Evolutionary conservation across 2,113 vertebrate genomes (phyloP), one percentile per base, ranked within the genome.

Genomic region (Hippoglossus stenolepis): DNA sequence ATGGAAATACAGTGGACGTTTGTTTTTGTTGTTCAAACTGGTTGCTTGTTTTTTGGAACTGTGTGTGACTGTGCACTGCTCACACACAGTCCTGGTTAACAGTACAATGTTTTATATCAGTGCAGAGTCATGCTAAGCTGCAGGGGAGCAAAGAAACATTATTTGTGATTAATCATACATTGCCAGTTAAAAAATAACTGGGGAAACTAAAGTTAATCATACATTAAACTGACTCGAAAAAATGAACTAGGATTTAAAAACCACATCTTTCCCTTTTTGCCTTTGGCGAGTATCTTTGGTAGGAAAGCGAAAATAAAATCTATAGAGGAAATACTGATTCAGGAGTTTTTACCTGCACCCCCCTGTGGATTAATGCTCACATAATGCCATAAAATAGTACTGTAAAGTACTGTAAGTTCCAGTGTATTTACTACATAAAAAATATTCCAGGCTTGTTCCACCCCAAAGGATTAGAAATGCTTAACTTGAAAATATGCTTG

Each of bases 221-320:
- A 21, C 35, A 23, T 38, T 38, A 23, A 21, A 65, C 24, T 15
- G 14, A 18, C 2, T 4, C 26, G 0, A 56, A 72, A 56, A 3
- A 65, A 67, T 40, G 10, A 4, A 70, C 18, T 1, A 35, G 53
- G 17, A 54, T 28, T 20, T 4, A 43, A 43, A 43, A 53, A 57
- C 14, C 8, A 18, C 21, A 64, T 62, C 9, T 11, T 43, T 66
- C 63, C 53, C 69, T 75, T 62, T 12, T 11, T 43, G 63, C 59
- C 53, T 75, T 75, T 70, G 47, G 58, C 21, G 12, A 60, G 14
- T 40, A 15, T 17, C 47, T 57, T 70, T 66, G 31, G 57, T 40
- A 45, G 4, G 56, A 65, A n/a, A 63, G 28, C 23, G 72, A 53
- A 47, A 49, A 56, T 5, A 14, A 10, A 38, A 43, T 21, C 47